phyloP scores from a whole-genome alignment of 2,113 vertebrate genomes.

The Thryonomys swinderianus region DNA sequence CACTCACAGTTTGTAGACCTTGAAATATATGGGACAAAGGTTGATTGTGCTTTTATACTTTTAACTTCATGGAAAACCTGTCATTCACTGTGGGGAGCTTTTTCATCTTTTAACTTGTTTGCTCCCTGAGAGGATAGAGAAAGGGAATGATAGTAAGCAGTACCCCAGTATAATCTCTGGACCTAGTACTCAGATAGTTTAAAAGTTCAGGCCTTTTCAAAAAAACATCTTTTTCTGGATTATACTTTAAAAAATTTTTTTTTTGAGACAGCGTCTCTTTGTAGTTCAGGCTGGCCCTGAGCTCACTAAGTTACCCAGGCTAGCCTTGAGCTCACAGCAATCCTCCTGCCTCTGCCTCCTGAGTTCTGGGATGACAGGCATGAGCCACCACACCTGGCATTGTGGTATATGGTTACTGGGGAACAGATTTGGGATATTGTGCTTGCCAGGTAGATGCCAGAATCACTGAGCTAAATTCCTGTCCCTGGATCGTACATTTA shows the following conservation, averaged over 20 bases:
- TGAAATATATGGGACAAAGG: not conserved
- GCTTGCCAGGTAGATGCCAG: no score
- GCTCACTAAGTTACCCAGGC: no score
- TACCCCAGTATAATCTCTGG: not conserved
- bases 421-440: no score
- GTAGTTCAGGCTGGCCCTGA: no score
- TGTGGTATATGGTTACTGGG: no score
- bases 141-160: not conserved
- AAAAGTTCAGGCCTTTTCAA: constrained; percentile 12
- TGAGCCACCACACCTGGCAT: no score
- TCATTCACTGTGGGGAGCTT: not conserved
- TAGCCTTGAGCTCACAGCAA: no score
- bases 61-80: not conserved
- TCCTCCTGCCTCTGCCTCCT: no score
- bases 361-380: no score
- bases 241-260: not conserved
- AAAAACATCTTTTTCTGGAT: constrained; percentile 5
- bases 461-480: no score
- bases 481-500: not conserved
- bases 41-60: not conserved
- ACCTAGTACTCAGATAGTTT: not conserved
- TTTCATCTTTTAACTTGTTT: not conserved
- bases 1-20: not conserved
- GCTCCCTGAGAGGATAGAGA: not conserved
- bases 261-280: no score